These are phyloP conservation scores for Eupeodes luniger DNA, from an alignment of 2,888 invertebrate species.

Conservation along the genomic window DNA sequence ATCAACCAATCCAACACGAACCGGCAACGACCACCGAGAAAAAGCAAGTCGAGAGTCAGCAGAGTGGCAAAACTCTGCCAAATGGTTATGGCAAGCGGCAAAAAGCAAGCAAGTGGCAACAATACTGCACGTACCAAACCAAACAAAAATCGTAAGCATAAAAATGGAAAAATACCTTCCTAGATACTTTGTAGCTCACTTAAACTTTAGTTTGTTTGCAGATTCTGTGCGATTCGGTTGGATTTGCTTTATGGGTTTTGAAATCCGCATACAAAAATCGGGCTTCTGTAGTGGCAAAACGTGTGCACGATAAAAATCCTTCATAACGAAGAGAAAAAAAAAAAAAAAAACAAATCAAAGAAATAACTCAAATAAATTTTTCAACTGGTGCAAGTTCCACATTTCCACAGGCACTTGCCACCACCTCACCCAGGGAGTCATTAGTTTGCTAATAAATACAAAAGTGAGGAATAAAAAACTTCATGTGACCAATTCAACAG, in stretches of 20 bases:
- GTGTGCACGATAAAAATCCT: not conserved
- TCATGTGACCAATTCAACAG: constrained; percentile 62
- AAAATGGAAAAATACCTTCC: constrained; percentile 23
- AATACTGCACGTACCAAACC: constrained; percentile 27
- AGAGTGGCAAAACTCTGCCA: not conserved
- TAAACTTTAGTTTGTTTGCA: constrained; percentile 69
- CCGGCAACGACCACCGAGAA: constrained; percentile 9
- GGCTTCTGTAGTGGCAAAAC: not conserved
- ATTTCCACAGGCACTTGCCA: not conserved
- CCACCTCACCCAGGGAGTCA: constrained; percentile 23
- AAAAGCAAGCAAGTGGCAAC: constrained; percentile 35
- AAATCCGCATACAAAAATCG: not conserved
- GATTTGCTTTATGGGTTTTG: constrained; percentile 5
- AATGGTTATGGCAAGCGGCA: not conserved
- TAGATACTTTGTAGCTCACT: constrained; percentile 61
- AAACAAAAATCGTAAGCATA: not conserved
- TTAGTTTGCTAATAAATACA: not conserved
- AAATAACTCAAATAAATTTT: not conserved
- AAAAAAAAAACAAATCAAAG: not conserved
- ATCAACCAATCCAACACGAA: constrained; percentile 37
- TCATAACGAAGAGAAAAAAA: not conserved
- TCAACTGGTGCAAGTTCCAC: constrained; percentile 21
- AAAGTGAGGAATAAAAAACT: not conserved
- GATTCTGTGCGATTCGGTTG: constrained; percentile 66
- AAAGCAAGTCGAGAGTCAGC: no score